phyloP scores from a whole-genome alignment of 2,113 vertebrate species.

The Ahaetulla prasina region DNA sequence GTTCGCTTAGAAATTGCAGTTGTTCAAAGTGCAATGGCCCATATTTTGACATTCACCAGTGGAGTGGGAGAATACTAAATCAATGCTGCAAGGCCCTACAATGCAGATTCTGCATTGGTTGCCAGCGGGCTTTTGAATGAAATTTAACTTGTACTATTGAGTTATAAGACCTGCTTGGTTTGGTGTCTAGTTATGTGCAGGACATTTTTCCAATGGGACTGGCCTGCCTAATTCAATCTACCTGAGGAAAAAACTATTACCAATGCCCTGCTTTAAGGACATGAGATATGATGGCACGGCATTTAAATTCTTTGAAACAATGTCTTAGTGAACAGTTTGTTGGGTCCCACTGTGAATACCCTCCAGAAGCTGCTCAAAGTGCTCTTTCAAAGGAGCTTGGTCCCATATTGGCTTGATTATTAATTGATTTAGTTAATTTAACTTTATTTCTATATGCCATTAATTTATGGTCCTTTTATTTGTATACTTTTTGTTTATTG shows the following conservation, averaged over 20 bases:
- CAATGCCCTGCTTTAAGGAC: no score
- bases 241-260: neutral
- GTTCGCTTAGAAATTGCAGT: no score
- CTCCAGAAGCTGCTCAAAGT: neutral
- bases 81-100: no score
- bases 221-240: neutral
- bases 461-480: neutral
- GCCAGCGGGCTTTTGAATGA: no score
- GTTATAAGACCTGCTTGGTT: neutral
- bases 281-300: neutral
- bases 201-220: neutral
- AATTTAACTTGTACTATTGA: neutral
- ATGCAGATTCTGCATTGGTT: no score
- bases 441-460: neutral
- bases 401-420: neutral
- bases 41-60: no score
- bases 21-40: no score
- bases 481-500: neutral
- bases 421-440: neutral
- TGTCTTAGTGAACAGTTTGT: neutral
- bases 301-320: neutral
- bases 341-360: neutral
- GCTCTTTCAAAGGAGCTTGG: neutral
- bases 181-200: neutral
- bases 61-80: no score